phyloP scores from a whole-genome alignment of 37 sponge, comb jelly and placozoan species.

The Ianthella basta region DNA sequence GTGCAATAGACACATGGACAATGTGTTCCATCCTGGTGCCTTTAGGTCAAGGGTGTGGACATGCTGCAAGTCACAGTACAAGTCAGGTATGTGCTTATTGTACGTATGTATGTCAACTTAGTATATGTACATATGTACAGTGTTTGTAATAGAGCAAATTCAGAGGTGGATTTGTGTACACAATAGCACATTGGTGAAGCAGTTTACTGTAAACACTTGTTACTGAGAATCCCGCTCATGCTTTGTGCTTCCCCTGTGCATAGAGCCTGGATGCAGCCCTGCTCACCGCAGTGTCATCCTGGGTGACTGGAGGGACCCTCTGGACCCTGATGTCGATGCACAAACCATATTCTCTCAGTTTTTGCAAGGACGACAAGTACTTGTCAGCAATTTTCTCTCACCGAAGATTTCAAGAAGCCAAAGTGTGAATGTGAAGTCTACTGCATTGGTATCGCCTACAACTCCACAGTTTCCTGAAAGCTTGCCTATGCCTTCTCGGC shows the following conservation, averaged over 20 bases:
- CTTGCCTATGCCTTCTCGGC: no score
- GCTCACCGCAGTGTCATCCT: slow-evolving; percentile 87
- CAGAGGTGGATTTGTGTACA: no score
- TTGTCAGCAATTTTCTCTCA: slow-evolving; percentile 5
- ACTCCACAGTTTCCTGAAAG: no score
- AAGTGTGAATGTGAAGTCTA: no score
- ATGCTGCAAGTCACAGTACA: slow-evolving; percentile 82
- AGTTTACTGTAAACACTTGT: no score
- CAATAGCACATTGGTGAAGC: not conserved
- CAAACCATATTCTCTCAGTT: slow-evolving; percentile 92
- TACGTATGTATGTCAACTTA: not conserved
- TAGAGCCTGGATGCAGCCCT: slow-evolving; percentile 84
- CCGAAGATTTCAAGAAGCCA: no score
- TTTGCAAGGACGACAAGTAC: slow-evolving; percentile 47
- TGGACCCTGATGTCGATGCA: slow-evolving; percentile 91
- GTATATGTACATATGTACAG: not conserved
- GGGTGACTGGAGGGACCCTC: slow-evolving; percentile 97
- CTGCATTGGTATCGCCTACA: no score
- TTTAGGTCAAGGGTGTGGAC: slow-evolving; percentile 83
- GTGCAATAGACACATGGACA: slow-evolving; percentile 77
- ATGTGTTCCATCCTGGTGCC: slow-evolving; percentile 91
- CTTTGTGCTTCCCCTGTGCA: not conserved
- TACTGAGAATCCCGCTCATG: not conserved
- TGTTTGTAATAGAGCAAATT: not conserved
- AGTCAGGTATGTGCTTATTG: slow-evolving; percentile 38